These are phyloP conservation scores for Ascaphus truei DNA, from an alignment of 2,113 vertebrate species.

Conservation along the genomic window DNA sequence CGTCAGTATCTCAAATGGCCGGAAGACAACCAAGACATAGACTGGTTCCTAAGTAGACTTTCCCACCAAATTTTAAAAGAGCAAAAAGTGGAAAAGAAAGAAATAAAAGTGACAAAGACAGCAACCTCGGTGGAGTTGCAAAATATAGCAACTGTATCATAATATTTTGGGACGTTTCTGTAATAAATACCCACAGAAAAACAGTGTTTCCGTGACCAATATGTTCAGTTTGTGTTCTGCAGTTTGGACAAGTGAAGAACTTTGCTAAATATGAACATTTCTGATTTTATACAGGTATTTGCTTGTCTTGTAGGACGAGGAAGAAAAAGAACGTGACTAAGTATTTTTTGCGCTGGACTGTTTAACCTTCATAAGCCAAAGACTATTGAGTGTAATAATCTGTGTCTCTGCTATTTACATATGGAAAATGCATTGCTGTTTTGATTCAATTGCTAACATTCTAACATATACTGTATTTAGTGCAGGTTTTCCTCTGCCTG, in stretches of 20 bases:
- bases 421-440: no score
- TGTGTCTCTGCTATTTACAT: no score
- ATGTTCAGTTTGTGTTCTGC: neutral
- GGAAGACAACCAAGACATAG: slow-evolving; percentile 79
- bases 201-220: neutral
- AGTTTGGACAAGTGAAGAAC: neutral
- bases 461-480: no score
- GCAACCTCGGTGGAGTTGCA: slow-evolving; percentile 30
- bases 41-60: slow-evolving; percentile 78
- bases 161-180: neutral
- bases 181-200: neutral
- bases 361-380: no score
- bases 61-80: slow-evolving; percentile 63
- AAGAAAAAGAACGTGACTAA: no score
- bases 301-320: neutral
- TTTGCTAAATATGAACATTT: neutral
- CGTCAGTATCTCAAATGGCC: slow-evolving; percentile 76
- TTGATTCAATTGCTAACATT: no score
- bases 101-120: slow-evolving; percentile 46
- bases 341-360: no score
- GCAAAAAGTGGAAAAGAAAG: slow-evolving; percentile 50
- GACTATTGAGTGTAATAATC: no score
- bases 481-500: no score
- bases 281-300: neutral
- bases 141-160: slow-evolving; percentile 30